Base-by-base conservation (phyloP, 2,888 invertebrate species). In the Neuroscelio doddi region DNA sequence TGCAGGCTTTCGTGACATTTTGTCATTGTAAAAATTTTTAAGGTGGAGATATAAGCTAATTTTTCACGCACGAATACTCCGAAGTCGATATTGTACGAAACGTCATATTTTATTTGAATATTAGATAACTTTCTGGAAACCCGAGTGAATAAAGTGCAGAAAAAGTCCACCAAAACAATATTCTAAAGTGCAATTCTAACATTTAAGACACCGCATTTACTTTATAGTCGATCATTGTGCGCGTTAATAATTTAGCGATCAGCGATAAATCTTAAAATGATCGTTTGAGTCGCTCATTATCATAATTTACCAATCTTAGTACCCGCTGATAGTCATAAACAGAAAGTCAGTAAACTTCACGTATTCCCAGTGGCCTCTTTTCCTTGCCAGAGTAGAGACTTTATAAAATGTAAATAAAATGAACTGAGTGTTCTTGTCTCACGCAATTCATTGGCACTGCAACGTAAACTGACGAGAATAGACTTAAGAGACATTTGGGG, bases 401-500 rank as follows among this genome's bases (percentile, higher is more conserved):
- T 41, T 41, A 24, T 41, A 41, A 41, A 53, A 45, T 45, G 24
- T 29, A 36, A 53, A 53, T 53, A 53, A 53, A 53, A 53, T 29
- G 45, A 45, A 52, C n/a, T 45, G 36, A 17, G 17, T 10, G 39
- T 38, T 8, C 15, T 27, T 30, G n/a, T n/a, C n/a, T n/a, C n/a
- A 41, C 4, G 16, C 21, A 8, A 12, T 41, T n/a, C 8, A 8
- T 41, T n/a, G 32, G 27, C 21, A 36, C 24, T 12, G 41, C 17
- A 32, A 8, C 36, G 36, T 38, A 39, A 38, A 39, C 42, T 41
- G 42, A 51, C 24, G 29, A 45, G 36, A 29, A 45, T 44, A 45
- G 53, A 53, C 38, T 53, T 45, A 53, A 36, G 53, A 45, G 53
- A 38, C 53, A 38, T 32, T 36, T 38, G 52, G 52, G 52, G 29